Conservation (phyloP, 2,113 vertebrate genomes). For the Planiliza haematocheilus region DNA sequence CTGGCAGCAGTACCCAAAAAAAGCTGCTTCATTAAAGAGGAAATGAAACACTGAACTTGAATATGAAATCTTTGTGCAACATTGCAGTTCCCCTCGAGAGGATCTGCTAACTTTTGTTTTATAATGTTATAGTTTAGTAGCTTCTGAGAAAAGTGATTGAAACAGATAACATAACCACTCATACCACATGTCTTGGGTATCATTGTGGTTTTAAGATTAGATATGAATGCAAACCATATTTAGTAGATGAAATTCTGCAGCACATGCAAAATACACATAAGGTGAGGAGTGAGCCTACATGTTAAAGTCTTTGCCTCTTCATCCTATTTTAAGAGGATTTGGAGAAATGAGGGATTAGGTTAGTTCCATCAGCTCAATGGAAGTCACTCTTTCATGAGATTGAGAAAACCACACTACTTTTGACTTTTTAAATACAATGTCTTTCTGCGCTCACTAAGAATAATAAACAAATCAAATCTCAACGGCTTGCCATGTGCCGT, state of each 20-base stretch:
- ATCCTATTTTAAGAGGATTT: conserved; percentile 67
- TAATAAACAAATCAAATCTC: neutral
- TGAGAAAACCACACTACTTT: conserved; percentile 1
- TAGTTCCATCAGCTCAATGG: conserved; percentile 22
- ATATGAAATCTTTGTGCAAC: conserved; percentile 3
- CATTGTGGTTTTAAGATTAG: no score
- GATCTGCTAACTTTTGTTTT: conserved; percentile 5
- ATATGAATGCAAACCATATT: no score
- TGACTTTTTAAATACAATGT: no score
- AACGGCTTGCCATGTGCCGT: no score
- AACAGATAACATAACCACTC: no score
- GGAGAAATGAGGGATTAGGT: conserved; percentile 64
- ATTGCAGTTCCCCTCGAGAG: no score
- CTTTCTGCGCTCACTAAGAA: no score
- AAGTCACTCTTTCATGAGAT: conserved; percentile 15
- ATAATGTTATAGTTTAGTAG: neutral
- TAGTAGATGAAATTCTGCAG: no score
- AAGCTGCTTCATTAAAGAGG: neutral
- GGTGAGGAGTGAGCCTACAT: conserved; percentile 7
- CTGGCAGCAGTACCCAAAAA: conserved; percentile 1
- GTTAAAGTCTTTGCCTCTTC: conserved; percentile 46
- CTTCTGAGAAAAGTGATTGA: neutral
- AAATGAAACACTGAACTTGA: neutral
- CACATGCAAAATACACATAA: conserved; percentile 35
- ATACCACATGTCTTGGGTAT: no score